phyloP scores from a whole-genome alignment of 2,113 vertebrate species.

The Pseudorectes ferrugineus region DNA sequence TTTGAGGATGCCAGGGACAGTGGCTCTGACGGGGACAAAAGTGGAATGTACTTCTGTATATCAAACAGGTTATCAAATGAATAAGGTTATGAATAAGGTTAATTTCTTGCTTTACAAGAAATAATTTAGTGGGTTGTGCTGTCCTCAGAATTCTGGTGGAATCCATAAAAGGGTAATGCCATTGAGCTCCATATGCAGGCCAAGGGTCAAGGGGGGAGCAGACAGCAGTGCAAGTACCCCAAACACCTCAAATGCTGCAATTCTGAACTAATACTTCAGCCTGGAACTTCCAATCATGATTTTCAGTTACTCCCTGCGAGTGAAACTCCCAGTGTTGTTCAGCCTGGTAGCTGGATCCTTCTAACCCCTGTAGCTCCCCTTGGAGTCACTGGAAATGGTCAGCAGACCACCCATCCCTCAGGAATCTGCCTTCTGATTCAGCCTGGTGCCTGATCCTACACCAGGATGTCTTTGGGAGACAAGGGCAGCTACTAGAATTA shows the following conservation, averaged over 20 bases:
- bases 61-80: background rate
- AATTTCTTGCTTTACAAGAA: background rate
- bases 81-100: background rate
- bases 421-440: background rate
- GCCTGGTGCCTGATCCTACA: background rate
- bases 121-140: background rate
- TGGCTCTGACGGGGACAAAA: background rate
- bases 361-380: background rate
- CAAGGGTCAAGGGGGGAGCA: background rate
- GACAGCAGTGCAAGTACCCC: background rate
- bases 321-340: background rate
- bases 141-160: background rate
- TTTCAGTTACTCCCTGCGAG: background rate
- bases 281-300: background rate
- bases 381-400: background rate
- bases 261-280: background rate
- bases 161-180: background rate
- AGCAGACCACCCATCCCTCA: background rate
- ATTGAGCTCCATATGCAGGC: background rate
- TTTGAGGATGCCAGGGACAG: accelerated
- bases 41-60: background rate
- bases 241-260: background rate
- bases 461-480: background rate
- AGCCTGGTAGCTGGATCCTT: background rate
- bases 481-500: background rate